Conservation (phyloP, 2,113 vertebrate species). For the Callaeas wilsoni region DNA sequence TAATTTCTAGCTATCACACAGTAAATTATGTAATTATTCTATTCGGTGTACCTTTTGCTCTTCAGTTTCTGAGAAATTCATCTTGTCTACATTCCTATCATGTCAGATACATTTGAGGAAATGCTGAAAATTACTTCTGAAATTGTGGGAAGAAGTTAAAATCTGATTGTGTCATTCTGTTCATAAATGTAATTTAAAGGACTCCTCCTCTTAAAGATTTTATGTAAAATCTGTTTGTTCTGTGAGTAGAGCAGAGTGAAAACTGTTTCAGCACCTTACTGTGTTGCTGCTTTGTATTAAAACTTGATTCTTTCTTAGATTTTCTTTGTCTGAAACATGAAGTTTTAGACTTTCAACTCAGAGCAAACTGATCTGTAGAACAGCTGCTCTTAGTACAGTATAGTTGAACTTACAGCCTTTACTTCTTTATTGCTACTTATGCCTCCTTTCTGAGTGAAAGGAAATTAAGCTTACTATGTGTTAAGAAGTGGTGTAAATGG, state of each 20-base stretch:
- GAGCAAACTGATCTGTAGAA: background rate
- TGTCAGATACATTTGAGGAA: background rate
- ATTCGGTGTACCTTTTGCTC: background rate
- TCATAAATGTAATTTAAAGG: background rate
- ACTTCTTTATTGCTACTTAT: background rate
- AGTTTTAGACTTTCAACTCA: background rate
- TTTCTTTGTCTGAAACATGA: background rate
- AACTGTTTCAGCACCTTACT: background rate
- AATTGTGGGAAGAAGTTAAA: background rate
- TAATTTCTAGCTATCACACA: background rate
- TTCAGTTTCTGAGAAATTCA: background rate
- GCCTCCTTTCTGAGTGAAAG: background rate
- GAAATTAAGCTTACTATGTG: background rate
- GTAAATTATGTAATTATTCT: background rate
- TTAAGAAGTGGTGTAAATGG: background rate
- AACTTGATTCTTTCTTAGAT: background rate
- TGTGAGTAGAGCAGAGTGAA: background rate
- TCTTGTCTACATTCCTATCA: background rate
- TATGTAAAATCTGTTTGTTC: background rate
- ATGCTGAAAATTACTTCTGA: background rate
- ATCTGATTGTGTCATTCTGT: background rate
- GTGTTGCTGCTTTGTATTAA: background rate
- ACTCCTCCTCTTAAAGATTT: background rate
- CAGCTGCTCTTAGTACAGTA: background rate
- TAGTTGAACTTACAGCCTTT: background rate